Base-by-base conservation (phyloP, 2,888 invertebrate genomes). In the Deilephila elpenor region DNA sequence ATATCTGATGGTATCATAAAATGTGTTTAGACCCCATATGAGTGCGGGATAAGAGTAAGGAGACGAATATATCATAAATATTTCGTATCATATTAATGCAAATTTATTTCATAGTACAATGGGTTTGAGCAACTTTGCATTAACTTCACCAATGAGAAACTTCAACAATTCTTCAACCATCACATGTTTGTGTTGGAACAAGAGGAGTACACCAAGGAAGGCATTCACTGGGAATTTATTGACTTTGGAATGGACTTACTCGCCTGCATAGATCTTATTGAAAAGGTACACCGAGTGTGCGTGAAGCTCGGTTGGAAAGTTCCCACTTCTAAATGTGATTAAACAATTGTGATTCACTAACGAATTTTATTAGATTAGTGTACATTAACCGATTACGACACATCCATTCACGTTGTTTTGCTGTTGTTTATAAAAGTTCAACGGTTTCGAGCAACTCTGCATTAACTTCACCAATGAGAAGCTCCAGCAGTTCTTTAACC, bases 161-260 rank as follows among this genome's bases (percentile, higher is more conserved):
- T 99, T 85, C 99, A 99, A 96, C 99, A 99, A 96, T 99, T 99
- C 96, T 99, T 99, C 97, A 99, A 99, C 96, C 99, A 99, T 95
- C 98, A 99, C 97, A 99, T 99, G 99, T 99, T 99, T 95, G 99
- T 99, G 84, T 96, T 99, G 94, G 99, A 99, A 95, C 99, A 99
- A 97, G 99, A 99, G 95, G 99, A 99, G 93, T 99, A 99, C 96
- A 98, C 98, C 91, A 97, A 96, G 90, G 99, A 99, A 95, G 99
- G 99, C 89, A 99, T 99, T 95, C 96, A 97, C 88, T 99, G 99
- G 99, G 97, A 97, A 91, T 99, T 99, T 96, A 99, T 99, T 96
- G 99, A 99, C 96, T 99, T 99, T 94, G 99, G 99, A 95, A 98
- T 99, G 98, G 99, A 99, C 95, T 96, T 99, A 95, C 96, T 98